These are phyloP conservation scores for Tetranychus cinnabarinus DNA, from an alignment of 1,140 invertebrate species.

Conservation along the genomic window DNA sequence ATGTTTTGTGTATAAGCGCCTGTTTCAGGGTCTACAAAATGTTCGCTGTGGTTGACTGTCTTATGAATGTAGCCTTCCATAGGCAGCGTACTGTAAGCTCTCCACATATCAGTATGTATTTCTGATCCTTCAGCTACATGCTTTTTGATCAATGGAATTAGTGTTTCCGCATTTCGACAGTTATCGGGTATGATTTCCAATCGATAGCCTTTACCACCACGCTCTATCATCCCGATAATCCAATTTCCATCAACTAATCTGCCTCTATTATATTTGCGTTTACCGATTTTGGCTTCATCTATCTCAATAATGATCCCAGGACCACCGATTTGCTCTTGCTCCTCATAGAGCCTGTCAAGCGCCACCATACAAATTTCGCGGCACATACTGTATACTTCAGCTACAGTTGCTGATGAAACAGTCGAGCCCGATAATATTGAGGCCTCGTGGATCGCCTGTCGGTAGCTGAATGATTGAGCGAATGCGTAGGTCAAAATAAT, in stretches of 20 bases:
- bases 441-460: no score
- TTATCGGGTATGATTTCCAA: slow-evolving; percentile 1
- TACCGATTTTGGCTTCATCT: slow-evolving; percentile 10
- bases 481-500: no score
- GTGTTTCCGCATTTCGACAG: neutral
- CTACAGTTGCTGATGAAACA: no score
- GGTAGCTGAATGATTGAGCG: no score
- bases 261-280: slow-evolving; percentile 10
- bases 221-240: slow-evolving; percentile 6
- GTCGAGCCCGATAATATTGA: no score
- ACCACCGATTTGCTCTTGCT: slow-evolving; percentile 4
- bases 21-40: neutral
- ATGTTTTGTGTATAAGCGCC: neutral
- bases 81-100: slow-evolving; percentile 2
- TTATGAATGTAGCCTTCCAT: neutral
- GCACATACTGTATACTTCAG: no score
- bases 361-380: no score
- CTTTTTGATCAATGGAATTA: slow-evolving; percentile 3
- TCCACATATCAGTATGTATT: slow-evolving; percentile 6
- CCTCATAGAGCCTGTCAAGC: neutral
- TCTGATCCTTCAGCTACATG: slow-evolving; percentile 1
- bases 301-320: slow-evolving; percentile 1
- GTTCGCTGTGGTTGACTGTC: neutral
- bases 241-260: slow-evolving; percentile 4
- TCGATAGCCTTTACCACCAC: neutral